Evolutionary conservation across 1,140 invertebrate genomes (phyloP).

Genomic region (Drosophila subobscura): DNA sequence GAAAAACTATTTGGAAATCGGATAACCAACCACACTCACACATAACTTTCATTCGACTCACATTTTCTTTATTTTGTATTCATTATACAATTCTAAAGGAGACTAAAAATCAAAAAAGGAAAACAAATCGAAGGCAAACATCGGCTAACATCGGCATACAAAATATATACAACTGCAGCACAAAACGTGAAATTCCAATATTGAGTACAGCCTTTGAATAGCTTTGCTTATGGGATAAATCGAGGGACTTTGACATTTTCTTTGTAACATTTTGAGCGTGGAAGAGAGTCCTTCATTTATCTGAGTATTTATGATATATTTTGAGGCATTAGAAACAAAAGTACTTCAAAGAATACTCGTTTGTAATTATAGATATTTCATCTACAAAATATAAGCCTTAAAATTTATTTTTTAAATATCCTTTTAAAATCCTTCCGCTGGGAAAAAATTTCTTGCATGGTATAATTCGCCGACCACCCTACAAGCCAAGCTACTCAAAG

Average conservation of each 20-base stretch:
- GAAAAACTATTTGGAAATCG: constrained; percentile 3
- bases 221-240: background rate
- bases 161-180: constrained; percentile 25
- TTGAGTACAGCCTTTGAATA: constrained; percentile 18
- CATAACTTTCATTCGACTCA: constrained; percentile 1
- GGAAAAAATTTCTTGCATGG: too few relatives aligned
- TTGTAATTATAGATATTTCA: too few relatives aligned
- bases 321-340: too few relatives aligned
- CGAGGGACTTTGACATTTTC: too few relatives aligned
- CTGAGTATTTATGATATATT: too few relatives aligned
- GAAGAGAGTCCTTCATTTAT: too few relatives aligned
- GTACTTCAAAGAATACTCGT: too few relatives aligned
- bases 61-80: constrained; percentile 22
- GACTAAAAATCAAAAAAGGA: constrained; percentile 41
- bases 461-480: background rate
- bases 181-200: constrained; percentile 24
- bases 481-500: constrained; percentile 27
- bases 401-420: too few relatives aligned
- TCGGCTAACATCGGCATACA: constrained; percentile 18
- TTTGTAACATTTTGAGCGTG: too few relatives aligned
- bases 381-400: too few relatives aligned
- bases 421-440: too few relatives aligned
- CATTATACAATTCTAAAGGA: constrained; percentile 2
- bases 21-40: constrained; percentile 1
- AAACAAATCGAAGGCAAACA: constrained; percentile 20